Percentiles rank a stretch among this genome's conserved stretches.
Conservation (phyloP, 2,797 vertebrate genomes). For the Pampus argenteus region DNA sequence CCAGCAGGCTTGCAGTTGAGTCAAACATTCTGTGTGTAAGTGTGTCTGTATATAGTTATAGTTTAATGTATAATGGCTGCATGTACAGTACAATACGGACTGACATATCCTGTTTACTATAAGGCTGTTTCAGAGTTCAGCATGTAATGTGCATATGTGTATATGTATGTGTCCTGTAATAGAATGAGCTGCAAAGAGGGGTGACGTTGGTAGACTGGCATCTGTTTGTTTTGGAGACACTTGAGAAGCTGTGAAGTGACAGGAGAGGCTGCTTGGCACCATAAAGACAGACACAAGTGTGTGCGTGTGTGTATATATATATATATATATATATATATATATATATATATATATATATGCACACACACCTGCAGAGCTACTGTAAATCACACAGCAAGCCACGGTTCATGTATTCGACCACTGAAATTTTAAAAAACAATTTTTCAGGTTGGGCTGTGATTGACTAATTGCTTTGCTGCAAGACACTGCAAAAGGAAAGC, state of each 20-base stretch:
- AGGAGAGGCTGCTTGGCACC: slow-evolving; percentile 63
- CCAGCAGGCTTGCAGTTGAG: slow-evolving; percentile 31
- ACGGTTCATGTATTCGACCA: background rate
- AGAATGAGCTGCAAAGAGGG: slow-evolving; percentile 42
- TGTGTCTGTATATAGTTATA: background rate
- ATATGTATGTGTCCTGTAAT: slow-evolving; percentile 18
- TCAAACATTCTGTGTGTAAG: slow-evolving; percentile 36
- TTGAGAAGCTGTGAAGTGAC: slow-evolving; percentile 75
- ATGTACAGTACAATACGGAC: background rate
- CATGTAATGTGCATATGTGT: slow-evolving; percentile 6
- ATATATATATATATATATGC: too few relatives aligned
- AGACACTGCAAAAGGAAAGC: rapidly evolving
- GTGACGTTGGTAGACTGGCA: slow-evolving; percentile 59
- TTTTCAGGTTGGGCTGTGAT: background rate
- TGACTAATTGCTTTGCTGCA: background rate
- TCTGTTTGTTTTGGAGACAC: slow-evolving; percentile 71
- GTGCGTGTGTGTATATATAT: slow-evolving; percentile 28
- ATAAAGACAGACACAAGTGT: slow-evolving; percentile 19
- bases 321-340: too few relatives aligned
- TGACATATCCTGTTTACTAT: background rate
- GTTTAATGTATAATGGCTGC: background rate
- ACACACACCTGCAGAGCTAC: too few relatives aligned
- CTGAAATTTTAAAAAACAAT: background rate
- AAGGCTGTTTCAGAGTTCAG: background rate
- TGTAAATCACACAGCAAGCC: too few relatives aligned